Conservation (phyloP, 2,113 vertebrate species). For the Raja brachyura region DNA sequence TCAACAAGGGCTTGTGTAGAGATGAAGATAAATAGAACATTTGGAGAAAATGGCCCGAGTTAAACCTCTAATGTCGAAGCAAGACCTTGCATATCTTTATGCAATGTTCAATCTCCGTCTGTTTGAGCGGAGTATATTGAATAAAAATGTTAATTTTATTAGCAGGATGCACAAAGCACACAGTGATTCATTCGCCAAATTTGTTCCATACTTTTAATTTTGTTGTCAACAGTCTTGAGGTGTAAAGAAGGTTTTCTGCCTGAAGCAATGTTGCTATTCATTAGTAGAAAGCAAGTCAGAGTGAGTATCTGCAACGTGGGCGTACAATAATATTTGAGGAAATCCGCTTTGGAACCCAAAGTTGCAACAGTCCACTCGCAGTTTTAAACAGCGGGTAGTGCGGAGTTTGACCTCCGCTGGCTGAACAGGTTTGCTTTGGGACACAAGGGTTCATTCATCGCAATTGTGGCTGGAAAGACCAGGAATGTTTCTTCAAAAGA, state of each 20-base stretch:
- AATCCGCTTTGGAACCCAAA: neutral
- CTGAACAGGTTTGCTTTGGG: neutral
- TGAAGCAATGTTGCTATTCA: neutral
- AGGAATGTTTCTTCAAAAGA: neutral
- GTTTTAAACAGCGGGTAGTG: neutral
- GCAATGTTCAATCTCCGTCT: neutral
- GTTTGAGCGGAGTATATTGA: neutral
- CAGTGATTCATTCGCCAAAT: neutral
- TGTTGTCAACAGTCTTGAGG: neutral
- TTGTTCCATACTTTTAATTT: conserved; percentile 3
- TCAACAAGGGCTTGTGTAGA: neutral
- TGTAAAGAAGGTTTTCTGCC: neutral
- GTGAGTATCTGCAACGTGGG: neutral
- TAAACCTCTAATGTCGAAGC: neutral
- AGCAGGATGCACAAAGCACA: neutral
- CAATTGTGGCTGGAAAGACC: neutral
- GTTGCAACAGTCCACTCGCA: neutral
- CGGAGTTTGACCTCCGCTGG: neutral
- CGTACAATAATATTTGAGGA: neutral
- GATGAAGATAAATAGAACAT: neutral
- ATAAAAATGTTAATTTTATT: neutral
- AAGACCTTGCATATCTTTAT: neutral
- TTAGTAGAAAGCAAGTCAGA: neutral
- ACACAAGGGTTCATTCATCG: neutral
- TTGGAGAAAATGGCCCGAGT: too few species aligned